phyloP scores from a whole-genome alignment of 1,140 invertebrate species.

The Macrobrachium rosenbergii region DNA sequence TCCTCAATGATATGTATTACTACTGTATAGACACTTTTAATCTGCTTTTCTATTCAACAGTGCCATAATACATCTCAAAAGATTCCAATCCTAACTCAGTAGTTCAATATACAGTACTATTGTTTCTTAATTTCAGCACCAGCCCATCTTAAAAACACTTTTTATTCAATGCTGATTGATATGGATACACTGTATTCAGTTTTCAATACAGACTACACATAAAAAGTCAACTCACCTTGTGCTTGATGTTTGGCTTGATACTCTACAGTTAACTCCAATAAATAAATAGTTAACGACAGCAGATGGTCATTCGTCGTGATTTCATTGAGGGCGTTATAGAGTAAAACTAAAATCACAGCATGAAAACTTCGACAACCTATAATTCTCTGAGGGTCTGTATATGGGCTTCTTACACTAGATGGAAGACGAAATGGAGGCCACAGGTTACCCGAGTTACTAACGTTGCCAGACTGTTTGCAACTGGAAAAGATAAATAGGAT shows the following conservation, averaged over 20 bases:
- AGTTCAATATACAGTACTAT: no score
- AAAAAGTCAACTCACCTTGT: conserved; percentile 42
- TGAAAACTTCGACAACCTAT: conserved; percentile 61
- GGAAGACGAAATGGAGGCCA: conserved; percentile 66
- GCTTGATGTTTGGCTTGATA: conserved; percentile 66
- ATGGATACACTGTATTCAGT: no score
- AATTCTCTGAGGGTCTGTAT: conserved; percentile 62
- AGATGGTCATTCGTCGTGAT: conserved; percentile 82
- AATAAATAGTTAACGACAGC: conserved; percentile 86
- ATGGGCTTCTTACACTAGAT: conserved; percentile 38
- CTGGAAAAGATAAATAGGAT: conserved; percentile 17
- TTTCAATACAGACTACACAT: no score
- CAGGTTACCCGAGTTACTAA: conserved; percentile 42
- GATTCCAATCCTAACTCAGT: no score
- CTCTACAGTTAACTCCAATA: conserved; percentile 86
- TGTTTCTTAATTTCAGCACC: no score
- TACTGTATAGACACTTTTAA: no score
- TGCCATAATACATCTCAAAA: no score
- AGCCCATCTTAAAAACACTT: no score
- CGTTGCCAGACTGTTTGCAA: conserved; percentile 56
- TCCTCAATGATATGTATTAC: no score
- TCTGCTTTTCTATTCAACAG: no score
- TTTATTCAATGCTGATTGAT: no score
- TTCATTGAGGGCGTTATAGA: conserved; percentile 65
- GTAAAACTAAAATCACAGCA: conserved; percentile 61